Percentiles rank a stretch among this genome's conserved stretches.
Evolutionary conservation across 2,888 invertebrate genomes (phyloP).

Genomic region (Prosapia bicincta): DNA sequence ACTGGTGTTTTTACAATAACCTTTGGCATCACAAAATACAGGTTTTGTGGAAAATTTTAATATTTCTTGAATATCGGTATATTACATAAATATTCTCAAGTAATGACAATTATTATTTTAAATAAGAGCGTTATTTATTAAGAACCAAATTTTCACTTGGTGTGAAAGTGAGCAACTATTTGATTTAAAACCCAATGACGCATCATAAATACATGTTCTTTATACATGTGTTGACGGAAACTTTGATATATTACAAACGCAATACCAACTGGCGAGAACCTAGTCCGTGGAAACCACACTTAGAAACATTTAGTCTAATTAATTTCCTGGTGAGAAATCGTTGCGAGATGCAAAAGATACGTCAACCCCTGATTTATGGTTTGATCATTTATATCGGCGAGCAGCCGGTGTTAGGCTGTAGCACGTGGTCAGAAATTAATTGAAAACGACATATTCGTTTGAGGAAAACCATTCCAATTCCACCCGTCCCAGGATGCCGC

Average conservation of each 20-base stretch:
- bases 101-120: too few species aligned
- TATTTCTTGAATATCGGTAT: too few species aligned
- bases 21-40: too few species aligned
- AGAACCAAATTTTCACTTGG: too few species aligned
- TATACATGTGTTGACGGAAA: background rate
- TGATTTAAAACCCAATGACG: too few species aligned
- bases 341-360: background rate
- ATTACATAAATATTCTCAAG: too few species aligned
- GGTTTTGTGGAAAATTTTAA: too few species aligned
- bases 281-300: background rate
- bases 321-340: background rate
- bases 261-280: background rate
- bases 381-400: background rate
- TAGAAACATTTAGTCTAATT: background rate
- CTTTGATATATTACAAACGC: background rate
- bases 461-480: background rate
- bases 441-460: slow-evolving; percentile 2
- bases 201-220: background rate
- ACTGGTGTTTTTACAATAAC: too few species aligned
- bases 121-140: too few species aligned
- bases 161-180: too few species aligned
- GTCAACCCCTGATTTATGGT: background rate
- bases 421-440: background rate
- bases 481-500: background rate
- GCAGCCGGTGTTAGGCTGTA: background rate